phyloP scores from a whole-genome alignment of 2,797 vertebrate genomes.

The Remorina albescens region DNA sequence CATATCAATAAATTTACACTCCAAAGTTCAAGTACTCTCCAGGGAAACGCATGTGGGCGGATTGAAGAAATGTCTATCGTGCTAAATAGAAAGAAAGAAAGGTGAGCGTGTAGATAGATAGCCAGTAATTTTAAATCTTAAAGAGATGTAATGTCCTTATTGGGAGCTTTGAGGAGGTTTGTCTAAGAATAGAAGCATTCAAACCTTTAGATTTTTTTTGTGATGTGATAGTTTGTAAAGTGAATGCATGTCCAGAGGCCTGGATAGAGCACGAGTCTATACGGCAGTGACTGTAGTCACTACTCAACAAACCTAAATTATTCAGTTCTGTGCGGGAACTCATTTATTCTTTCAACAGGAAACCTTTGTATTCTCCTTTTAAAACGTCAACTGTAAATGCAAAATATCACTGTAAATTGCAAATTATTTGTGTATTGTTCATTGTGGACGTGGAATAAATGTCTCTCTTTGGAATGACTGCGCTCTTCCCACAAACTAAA shows the following conservation, averaged over 20 bases:
- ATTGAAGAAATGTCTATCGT: constrained; percentile 13
- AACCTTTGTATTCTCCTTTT: constrained; percentile 51
- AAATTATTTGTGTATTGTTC: constrained; percentile 72
- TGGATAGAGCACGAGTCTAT: constrained; percentile 19
- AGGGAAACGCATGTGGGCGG: constrained; percentile 33
- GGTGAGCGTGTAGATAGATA: constrained; percentile 7
- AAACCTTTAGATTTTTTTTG: constrained; percentile 21
- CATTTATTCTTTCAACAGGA: constrained; percentile 53
- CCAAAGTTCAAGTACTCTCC: constrained; percentile 31
- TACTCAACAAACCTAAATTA: constrained; percentile 80
- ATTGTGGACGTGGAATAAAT: constrained; percentile 78
- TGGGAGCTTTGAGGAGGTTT: not conserved
- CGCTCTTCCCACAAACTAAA: constrained; percentile 30
- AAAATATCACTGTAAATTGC: constrained; percentile 78
- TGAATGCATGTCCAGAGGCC: constrained; percentile 44
- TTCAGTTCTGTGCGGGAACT: constrained; percentile 62
- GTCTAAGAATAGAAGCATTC: constrained; percentile 16
- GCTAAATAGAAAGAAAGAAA: constrained; percentile 12
- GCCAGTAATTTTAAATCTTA: constrained; percentile 3
- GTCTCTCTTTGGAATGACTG: constrained; percentile 63
- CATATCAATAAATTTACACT: constrained; percentile 40
- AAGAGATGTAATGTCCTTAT: not conserved
- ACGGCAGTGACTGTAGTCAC: constrained; percentile 48
- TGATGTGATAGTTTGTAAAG: constrained; percentile 26
- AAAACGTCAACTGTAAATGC: constrained; percentile 72